Conservation (phyloP, 2,797 vertebrate genomes). For the Brachymystax lenok region DNA sequence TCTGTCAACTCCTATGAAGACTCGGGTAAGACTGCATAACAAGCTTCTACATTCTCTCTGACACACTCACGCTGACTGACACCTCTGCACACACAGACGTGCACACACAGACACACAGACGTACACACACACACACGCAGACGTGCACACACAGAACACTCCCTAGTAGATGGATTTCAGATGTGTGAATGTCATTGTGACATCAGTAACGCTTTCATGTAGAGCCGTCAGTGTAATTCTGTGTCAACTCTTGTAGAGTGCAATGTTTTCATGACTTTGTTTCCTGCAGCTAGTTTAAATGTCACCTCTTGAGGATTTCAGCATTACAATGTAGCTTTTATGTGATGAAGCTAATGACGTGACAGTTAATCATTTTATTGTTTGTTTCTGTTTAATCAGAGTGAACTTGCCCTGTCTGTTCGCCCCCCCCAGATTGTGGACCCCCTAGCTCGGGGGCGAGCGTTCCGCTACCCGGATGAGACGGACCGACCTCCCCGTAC, state of each 20-base stretch:
- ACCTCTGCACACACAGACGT: neutral
- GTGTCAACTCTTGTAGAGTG: neutral
- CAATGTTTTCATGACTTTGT: neutral
- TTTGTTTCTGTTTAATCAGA: neutral
- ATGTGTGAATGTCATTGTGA: neutral
- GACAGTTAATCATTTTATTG: neutral
- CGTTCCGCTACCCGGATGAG: constrained; percentile 88
- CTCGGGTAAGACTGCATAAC: constrained; percentile 10
- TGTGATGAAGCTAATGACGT: neutral
- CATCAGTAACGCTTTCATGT: neutral
- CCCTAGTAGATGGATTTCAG: neutral
- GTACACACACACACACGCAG: neutral
- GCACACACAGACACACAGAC: neutral
- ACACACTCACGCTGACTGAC: neutral
- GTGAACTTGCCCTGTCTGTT: neutral
- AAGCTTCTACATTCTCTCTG: neutral
- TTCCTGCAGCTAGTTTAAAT: neutral
- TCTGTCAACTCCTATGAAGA: constrained; percentile 3
- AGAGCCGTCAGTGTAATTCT: neutral
- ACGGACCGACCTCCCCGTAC: constrained; percentile 81
- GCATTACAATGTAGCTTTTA: no score
- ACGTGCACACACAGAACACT: neutral
- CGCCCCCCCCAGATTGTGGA: constrained; percentile 84
- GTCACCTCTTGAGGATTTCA: neutral
- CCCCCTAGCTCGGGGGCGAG: constrained; percentile 88